Conservation (phyloP, 2,113 vertebrate species). For the Pomatostomus ruficeps region DNA sequence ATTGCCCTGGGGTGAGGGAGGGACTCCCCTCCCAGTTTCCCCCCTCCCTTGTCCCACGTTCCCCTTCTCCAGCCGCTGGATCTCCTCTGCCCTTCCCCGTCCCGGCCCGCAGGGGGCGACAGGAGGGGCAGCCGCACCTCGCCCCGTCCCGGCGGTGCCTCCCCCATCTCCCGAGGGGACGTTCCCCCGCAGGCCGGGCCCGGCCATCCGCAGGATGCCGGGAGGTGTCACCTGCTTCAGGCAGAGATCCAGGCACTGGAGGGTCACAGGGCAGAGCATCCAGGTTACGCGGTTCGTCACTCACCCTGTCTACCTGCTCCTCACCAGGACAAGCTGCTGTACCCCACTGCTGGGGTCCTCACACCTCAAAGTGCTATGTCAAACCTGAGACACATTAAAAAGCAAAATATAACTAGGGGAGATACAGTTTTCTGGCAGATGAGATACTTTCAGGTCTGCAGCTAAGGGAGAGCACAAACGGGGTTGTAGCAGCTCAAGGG, state of each 20-base stretch:
- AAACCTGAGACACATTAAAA: not conserved
- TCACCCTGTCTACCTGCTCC: not conserved
- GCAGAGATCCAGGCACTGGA: no score
- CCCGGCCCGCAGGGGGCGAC: not conserved
- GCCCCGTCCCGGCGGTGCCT: not conserved
- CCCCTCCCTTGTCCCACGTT: no score
- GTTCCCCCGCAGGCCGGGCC: no score
- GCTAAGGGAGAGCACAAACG: no score
- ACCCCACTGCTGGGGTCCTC: not conserved
- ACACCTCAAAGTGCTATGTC: fast-evolving
- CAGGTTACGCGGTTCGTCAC: fast-evolving
- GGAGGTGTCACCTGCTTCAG: not conserved
- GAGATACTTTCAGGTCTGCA: not conserved
- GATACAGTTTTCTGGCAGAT: not conserved
- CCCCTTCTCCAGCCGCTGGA: not conserved
- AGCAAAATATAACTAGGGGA: not conserved
- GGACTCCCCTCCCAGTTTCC: not conserved
- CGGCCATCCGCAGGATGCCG: not conserved
- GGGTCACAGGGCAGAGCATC: not conserved
- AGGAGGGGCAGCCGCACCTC: not conserved
- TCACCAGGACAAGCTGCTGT: not conserved
- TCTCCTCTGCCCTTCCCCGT: no score
- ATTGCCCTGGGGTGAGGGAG: not conserved
- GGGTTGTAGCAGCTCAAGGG: no score
- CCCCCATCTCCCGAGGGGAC: no score